Base-by-base conservation (phyloP, 1,140 invertebrate species). In the Solenopsis invicta region DNA sequence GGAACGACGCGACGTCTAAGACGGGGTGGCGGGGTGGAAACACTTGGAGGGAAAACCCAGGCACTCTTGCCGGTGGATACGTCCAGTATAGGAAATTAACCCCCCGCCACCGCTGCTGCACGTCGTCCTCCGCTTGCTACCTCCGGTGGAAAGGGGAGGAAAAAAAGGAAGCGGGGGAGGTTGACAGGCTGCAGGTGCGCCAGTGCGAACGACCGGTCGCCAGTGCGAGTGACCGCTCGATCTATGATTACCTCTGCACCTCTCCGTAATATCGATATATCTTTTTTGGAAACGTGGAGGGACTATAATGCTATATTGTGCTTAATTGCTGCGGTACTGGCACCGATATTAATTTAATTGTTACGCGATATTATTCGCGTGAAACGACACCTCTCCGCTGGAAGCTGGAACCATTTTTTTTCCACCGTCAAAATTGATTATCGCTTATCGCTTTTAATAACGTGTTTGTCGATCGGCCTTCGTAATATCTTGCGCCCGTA, bases 21-120 rank as follows among this genome's bases (percentile, higher is more conserved):
- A 45, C 41, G 41, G 5, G 12, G 48, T 29, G 21, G 50, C 24
- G 24, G 69, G 54, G 41, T 59, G 80, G 80, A 84, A 84, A 84
- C 80, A 84, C 80, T 84, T 61, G 80, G 54, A 48, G 29, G 41
- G 69, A 61, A 62, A 74, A 84, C 9, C 72, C 56, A n/a, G 18
- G 34, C 54, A 56, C 34, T 45, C 59, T 41, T 71, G 52, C 45
- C 48, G 12, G 8, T 54, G 9, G 50, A 61, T 82, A 77, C 29
- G 59, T 77, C 61, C 59, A 66, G 41, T 67, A 85, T 78, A 76
- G 74, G 72, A 84, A 84, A 78, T 85, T 78, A 77, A 77, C 74
- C 48, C 34, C 21, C 37, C 18, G 18, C n/a, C 80, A 1, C 4
- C 45, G 21, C n/a, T 48, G 34, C 6, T 37, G 29, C 45, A 24